Conservation (phyloP, 2,888 invertebrate species). For the Netelia melanura region DNA sequence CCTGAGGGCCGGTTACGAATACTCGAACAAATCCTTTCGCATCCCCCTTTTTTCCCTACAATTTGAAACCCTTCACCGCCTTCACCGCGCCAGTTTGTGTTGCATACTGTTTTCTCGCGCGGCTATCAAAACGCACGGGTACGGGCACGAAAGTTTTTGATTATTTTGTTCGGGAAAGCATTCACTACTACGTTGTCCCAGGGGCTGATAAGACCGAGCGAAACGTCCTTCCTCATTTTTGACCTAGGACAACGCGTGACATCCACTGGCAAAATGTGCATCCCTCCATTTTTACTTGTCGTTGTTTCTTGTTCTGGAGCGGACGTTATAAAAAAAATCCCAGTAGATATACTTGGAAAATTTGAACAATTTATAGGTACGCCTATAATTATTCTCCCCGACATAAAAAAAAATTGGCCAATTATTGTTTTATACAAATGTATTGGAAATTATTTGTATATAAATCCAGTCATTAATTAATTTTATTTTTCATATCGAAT, state of each 20-base stretch:
- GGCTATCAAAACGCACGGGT: conserved; percentile 59
- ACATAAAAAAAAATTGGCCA: background rate
- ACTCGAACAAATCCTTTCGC: conserved; percentile 62
- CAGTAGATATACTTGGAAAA: background rate
- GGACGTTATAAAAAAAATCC: background rate
- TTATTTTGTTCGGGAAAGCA: conserved; percentile 52
- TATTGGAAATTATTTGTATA: too few relatives aligned
- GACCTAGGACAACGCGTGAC: conserved; percentile 44
- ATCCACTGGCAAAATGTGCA: background rate
- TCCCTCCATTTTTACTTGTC: conserved; percentile 5
- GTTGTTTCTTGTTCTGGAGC: background rate
- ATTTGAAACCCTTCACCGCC: conserved; percentile 28
- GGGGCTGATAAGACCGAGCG: conserved; percentile 36
- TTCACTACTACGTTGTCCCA: conserved; percentile 39
- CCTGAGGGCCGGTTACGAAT: conserved; percentile 68
- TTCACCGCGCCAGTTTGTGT: conserved; percentile 50
- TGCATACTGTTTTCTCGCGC: conserved; percentile 45
- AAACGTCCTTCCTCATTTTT: conserved; percentile 28
- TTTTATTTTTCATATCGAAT: too few relatives aligned
- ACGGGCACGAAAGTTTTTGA: conserved; percentile 53
- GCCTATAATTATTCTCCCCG: too few relatives aligned
- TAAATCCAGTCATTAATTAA: too few relatives aligned
- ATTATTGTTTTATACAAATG: background rate
- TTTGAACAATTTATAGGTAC: background rate
- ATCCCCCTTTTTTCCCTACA: conserved; percentile 31